Conservation (phyloP, 2,797 vertebrate genomes). For the Potorous gilbertii region DNA sequence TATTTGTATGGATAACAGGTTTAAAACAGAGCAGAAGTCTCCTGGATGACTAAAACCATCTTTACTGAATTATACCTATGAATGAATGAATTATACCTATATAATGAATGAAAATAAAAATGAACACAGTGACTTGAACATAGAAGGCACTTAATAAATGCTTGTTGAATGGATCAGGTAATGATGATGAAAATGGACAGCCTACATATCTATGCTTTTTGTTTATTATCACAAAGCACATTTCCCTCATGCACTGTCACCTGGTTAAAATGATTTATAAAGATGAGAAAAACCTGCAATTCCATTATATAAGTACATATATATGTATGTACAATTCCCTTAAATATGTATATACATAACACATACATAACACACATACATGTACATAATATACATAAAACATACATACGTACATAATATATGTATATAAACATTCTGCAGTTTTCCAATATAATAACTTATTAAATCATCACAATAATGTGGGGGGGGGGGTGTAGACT, state of each 20-base stretch:
- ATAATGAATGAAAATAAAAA: background rate
- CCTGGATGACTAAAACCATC: constrained; percentile 6
- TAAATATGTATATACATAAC: accelerated
- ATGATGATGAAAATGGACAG: constrained; percentile 10
- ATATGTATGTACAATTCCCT: too few species aligned
- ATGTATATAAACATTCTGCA: background rate
- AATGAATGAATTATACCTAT: background rate
- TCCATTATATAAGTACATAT: background rate
- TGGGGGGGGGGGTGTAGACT: background rate
- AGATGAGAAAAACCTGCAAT: background rate
- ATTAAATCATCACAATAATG: background rate
- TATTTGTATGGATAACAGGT: constrained; percentile 37
- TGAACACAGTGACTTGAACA: background rate
- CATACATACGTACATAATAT: too few species aligned
- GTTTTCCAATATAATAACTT: background rate
- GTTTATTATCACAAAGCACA: background rate
- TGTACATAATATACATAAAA: background rate
- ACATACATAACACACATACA: background rate
- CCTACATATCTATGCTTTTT: background rate
- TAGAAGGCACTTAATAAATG: background rate
- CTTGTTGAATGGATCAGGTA: background rate
- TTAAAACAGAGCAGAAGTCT: constrained; percentile 35
- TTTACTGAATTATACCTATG: background rate
- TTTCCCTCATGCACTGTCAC: background rate
- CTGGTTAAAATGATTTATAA: background rate